Evolutionary conservation across 2,113 vertebrate genomes (phyloP), one percentile per base, ranked within the genome.

Genomic region (Coregonus clupeaformis): DNA sequence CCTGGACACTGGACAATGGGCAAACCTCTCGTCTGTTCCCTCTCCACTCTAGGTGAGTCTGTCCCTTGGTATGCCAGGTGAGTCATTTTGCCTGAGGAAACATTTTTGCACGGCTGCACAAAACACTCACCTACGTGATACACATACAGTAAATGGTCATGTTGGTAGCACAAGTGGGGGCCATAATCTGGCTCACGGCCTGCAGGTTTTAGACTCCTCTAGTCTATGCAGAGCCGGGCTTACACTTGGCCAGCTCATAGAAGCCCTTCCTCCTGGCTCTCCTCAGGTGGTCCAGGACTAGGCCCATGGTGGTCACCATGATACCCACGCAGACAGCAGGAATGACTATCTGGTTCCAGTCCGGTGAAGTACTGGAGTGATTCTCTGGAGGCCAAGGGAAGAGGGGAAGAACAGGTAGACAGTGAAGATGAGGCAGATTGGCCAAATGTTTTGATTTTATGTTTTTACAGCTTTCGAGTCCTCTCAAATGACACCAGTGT

Each of bases 251-350:
- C 62, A 94, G 78, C 75, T 92, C 84, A 16, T 93, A 94, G 25
- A 85, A 90, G 0, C 91, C 91, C 73, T 87, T 92, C 69, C 82
- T 91, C 72, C 86, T 86, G 55, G 84, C 80, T 63, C 89, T 88
- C 73, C 89, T 87, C 65, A 92, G 36, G 24, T 83, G 76, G 64
- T 90, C 80, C 1, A 92, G 65, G 5, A 87, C 0, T 70, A 87
- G 45, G 32, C 80, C 80, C 0, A 73, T 24, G 0, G 72, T 57
- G 1, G 85, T 63, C 4, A 91, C 20, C 4, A 55, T 79, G 1
- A 68, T 69, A 0, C 83, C 81, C 0, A 71, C 20, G 1, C 81
- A 86, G 36, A 81, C 1, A 0, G 69, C 77, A 0, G 83, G 77
- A 47, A 89, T 6, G 52, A 92, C 5, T 71, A 90, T 0, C 3